Evolutionary conservation across 2,888 invertebrate species (phyloP).

Genomic region (Aproaerema taeniolella): DNA sequence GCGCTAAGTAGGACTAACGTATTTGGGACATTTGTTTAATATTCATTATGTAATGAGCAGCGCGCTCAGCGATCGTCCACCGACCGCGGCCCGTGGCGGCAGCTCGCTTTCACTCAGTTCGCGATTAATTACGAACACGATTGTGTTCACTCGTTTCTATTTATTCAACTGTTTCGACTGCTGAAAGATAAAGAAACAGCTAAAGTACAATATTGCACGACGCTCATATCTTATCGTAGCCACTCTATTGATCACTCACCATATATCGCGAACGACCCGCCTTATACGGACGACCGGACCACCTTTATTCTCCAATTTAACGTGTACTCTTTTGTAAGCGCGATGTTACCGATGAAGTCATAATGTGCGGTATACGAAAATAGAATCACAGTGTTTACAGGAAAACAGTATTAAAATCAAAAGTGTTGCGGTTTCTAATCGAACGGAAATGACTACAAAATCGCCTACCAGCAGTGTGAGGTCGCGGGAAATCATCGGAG

Average conservation of each 20-base stretch:
- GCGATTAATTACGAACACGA: conserved; percentile 67
- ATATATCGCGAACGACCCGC: conserved; percentile 69
- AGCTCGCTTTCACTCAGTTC: conserved; percentile 67
- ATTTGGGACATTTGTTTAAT: conserved; percentile 68
- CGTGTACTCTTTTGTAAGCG: conserved; percentile 54
- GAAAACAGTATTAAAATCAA: conserved; percentile 73
- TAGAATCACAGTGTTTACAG: conserved; percentile 70
- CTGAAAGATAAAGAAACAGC: conserved; percentile 70
- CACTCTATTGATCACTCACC: conserved; percentile 71
- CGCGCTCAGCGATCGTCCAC: conserved; percentile 28
- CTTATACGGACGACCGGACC: conserved; percentile 65
- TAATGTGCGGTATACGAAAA: conserved; percentile 70
- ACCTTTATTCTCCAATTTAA: conserved; percentile 72
- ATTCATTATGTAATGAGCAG: conserved; percentile 68
- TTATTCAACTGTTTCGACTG: conserved; percentile 71
- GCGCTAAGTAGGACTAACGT: conserved; percentile 40
- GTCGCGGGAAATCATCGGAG: conserved; percentile 71
- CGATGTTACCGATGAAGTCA: conserved; percentile 73
- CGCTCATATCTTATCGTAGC: conserved; percentile 68
- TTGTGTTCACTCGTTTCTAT: conserved; percentile 65
- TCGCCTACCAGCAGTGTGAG: conserved; percentile 69
- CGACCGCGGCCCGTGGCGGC: too few relatives aligned
- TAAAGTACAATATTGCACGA: conserved; percentile 54
- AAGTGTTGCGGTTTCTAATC: conserved; percentile 74
- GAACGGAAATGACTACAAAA: conserved; percentile 70